phyloP scores from a whole-genome alignment of 35 echinoderm and acorn worm species.

The Acanthaster planci region DNA sequence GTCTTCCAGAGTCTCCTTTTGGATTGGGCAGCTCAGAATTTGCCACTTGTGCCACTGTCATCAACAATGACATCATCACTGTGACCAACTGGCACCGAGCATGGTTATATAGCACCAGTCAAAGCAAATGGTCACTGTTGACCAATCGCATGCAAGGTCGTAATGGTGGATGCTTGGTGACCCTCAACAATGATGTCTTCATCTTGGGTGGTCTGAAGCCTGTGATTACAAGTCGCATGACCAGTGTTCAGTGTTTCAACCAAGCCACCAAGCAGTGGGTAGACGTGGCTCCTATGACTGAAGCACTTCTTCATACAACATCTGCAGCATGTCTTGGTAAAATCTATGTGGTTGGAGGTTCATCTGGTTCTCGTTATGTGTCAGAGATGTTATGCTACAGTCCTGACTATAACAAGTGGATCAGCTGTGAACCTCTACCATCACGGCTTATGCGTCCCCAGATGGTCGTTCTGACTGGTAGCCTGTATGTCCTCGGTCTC shows the following conservation, averaged over 20 bases:
- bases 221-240: neutral
- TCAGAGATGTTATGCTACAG: slow-evolving; percentile 36
- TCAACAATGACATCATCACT: slow-evolving; percentile 5
- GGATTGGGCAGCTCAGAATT: neutral
- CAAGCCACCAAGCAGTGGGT: slow-evolving; percentile 12
- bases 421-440: neutral
- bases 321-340: slow-evolving; percentile 6
- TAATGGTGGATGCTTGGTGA: slow-evolving; percentile 18
- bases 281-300: neutral
- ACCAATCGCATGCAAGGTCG: neutral
- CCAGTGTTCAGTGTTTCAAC: neutral
- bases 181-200: neutral
- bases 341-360: slow-evolving; percentile 25
- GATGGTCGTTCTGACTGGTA: slow-evolving; percentile 1
- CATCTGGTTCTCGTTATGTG: neutral
- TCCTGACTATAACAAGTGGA: neutral
- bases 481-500: slow-evolving; percentile 22
- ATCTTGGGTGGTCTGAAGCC: neutral
- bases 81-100: slow-evolving; percentile 15
- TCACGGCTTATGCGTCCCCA: neutral
- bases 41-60: neutral
- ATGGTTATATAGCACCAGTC: neutral
- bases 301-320: neutral
- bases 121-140: slow-evolving; percentile 25
- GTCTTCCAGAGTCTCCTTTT: neutral